Base-by-base conservation (phyloP, 2,888 invertebrate species). In the Lochmaea capreae region DNA sequence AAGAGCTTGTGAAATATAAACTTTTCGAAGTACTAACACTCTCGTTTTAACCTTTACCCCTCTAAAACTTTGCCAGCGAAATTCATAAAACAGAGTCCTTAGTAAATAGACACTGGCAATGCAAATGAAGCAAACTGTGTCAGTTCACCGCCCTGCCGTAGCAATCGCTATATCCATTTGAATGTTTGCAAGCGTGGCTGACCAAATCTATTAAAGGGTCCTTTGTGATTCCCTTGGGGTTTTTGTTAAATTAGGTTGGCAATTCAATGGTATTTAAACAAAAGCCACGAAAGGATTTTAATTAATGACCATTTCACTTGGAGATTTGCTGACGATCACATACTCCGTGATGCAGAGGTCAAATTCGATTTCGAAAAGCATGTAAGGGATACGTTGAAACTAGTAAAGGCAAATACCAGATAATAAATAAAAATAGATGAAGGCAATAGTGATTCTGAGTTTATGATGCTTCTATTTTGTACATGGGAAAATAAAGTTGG, bases 51-150 rank as follows among this genome's bases (percentile, higher is more conserved):
- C 12, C 46, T 46, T 12, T 3, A 46, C 5, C 4, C 12, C 11
- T n/a, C n/a, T 6, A n/a, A 6, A 49, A 4, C 76, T 75, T 57
- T 65, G 74, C 57, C 46, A 59, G 43, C 39, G 62, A 65, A 52
- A 52, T 52, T 70, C 71, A 54, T 77, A 77, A 78, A 78, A 76
- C 76, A 75, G 65, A 76, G 76, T 76, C 78, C 77, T 74, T 76
- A 72, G 78, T 79, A 79, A 82, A 82, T 80, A 81, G 82, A 80
- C 77, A 78, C 79, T 80, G 80, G 78, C 79, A 75, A 82, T 81
- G 79, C 80, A 80, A 81, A 81, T 82, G 80, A 79, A 78, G 78
- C 79, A 76, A 33, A 79, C 79, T 81, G 79, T 80, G 81, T 76
- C 78, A 71, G 71, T 46, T 73, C 67, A 57, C 57, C 68, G 63